These are phyloP conservation scores for Leptinotarsa texana DNA, from an alignment of 1,140 invertebrate species.

Conservation along the genomic window DNA sequence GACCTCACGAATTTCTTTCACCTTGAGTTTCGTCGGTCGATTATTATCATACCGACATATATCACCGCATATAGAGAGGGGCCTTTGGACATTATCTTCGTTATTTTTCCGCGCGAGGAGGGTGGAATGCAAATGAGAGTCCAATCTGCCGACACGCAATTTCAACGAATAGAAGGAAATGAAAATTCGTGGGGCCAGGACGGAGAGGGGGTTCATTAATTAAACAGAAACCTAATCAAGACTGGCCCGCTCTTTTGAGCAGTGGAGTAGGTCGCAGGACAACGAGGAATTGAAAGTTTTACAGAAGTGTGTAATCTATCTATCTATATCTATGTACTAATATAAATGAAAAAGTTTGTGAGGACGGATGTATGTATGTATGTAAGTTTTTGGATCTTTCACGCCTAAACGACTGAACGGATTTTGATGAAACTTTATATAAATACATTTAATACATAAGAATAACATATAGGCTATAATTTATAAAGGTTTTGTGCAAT, in stretches of 20 bases:
- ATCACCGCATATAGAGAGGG: constrained; percentile 1
- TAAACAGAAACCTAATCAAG: constrained; percentile 3
- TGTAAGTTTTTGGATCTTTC: too few species aligned
- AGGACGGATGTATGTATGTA: too few species aligned
- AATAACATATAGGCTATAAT: too few species aligned
- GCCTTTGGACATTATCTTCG: background rate
- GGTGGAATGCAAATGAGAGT: constrained; percentile 7
- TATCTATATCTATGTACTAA: too few species aligned
- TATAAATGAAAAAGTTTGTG: too few species aligned
- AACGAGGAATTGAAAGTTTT: background rate
- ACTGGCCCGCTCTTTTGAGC: background rate
- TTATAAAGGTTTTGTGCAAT: too few species aligned
- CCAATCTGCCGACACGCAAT: constrained; percentile 7
- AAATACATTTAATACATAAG: too few species aligned
- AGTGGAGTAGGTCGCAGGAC: background rate
- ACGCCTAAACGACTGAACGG: too few species aligned
- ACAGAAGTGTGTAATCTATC: too few species aligned
- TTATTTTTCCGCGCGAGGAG: background rate
- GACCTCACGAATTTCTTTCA: background rate
- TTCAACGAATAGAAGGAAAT: constrained; percentile 8
- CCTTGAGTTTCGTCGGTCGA: background rate
- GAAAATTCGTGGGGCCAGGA: background rate
- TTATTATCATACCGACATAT: background rate
- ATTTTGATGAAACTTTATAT: too few species aligned
- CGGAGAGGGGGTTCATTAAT: background rate